A percentile compares a stretch with the other conserved stretches of the same genome.
phyloP scores from a whole-genome alignment of 92 coral and sea anemone species.

The Porites divaricata region DNA sequence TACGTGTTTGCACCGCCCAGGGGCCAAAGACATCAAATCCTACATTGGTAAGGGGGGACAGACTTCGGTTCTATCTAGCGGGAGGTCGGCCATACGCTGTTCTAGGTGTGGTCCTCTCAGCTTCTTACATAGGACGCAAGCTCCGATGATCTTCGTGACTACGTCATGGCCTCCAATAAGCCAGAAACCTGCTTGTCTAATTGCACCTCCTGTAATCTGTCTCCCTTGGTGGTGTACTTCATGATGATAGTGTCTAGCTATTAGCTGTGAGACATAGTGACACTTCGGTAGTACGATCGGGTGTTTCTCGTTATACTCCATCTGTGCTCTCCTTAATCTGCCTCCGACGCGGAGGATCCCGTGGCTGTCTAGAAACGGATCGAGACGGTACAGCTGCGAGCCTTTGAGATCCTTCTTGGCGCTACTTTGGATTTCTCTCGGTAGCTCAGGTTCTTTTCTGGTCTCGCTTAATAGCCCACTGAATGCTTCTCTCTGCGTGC shows the following conservation, averaged over 20 bases:
- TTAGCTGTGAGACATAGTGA: constrained; percentile 41
- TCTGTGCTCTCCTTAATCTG: constrained; percentile 46
- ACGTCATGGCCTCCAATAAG: constrained; percentile 34
- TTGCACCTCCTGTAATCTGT: constrained; percentile 41
- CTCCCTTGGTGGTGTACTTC: constrained; percentile 55
- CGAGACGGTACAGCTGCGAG: constrained; percentile 18
- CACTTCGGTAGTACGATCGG: constrained; percentile 46
- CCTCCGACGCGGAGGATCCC: constrained; percentile 19
- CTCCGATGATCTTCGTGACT: constrained; percentile 14
- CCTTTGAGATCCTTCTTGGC: constrained; percentile 25
- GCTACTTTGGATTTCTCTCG: constrained; percentile 14
- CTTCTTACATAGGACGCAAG: constrained; percentile 49
- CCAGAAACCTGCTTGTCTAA: constrained; percentile 52
- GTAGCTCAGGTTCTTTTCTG: constrained; percentile 44
- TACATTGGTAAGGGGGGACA: constrained; percentile 34
- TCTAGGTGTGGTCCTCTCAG: constrained; percentile 38
- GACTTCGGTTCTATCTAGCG: constrained; percentile 30
- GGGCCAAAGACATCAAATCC: constrained; percentile 52
- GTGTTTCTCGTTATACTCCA: constrained; percentile 49
- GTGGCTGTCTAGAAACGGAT: constrained; percentile 11
- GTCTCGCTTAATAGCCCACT: not conserved
- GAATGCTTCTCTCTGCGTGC: constrained; percentile 27
- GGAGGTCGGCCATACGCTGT: constrained; percentile 59
- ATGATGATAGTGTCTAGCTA: constrained; percentile 33
- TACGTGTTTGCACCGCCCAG: constrained; percentile 27